Evolutionary conservation across 2,797 vertebrate species (phyloP), one percentile per base, ranked within the genome.

Genomic region (Leptatherina wallacei): DNA sequence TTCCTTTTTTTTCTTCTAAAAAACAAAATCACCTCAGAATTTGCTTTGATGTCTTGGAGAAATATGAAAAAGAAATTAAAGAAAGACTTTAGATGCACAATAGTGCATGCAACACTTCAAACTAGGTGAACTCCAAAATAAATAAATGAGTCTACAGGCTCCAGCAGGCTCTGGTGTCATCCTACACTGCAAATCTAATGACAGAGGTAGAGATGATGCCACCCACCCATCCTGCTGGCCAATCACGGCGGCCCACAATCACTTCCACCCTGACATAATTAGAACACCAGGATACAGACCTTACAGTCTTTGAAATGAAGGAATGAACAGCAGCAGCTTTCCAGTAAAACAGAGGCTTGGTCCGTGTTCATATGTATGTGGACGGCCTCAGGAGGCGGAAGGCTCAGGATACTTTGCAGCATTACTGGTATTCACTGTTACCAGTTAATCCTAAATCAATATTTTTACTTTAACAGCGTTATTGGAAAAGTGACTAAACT

Each of bases 181-280:
- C 49, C 57, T 72, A 58, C 71, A 62, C 69, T 56, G 55, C 51
- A 8, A 49, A 66, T 40, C 35, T 71, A 84, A 88, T 80, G 69
- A 78, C 71, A 90, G 85, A 18, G 9, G 58, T 44, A n/a, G 18
- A 77, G 66, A 82, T 22, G 59, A 68, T 78, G 77, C 70, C 73
- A 75, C 74, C 77, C 78, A 77, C 70, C 61, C 72, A 75, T 81
- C 68, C 62, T 36, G 51, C 36, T 27, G 80, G 74, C 65, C 75
- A 75, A 82, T 87, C 78, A 83, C 57, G 80, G 75, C 22, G 0
- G 52, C 75, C 74, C 62, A 79, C 67, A 77, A 71, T 79, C 60
- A 67, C 72, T 80, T 85, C 84, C 66, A 72, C 55, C 55, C 59
- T 33, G 62, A 79, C 74, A 67, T 80, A 83, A 91, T 88, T 78